Percentiles rank a stretch among this genome's conserved stretches.
Evolutionary conservation across 1,140 invertebrate genomes (phyloP).

Genomic region (Magallana gigas): DNA sequence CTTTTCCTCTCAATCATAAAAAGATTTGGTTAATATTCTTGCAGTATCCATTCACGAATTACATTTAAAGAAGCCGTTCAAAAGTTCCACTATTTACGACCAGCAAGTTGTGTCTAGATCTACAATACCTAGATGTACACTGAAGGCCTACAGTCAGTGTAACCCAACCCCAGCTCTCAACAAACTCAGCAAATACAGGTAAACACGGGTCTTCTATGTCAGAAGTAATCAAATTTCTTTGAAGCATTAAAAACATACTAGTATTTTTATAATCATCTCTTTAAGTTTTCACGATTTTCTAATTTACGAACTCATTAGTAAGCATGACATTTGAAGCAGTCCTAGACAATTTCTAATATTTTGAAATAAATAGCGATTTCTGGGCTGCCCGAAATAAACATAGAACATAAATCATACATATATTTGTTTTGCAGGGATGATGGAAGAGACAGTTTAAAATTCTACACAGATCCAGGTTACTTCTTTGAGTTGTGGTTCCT

Average conservation of each 20-base stretch:
- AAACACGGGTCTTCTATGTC: conserved; percentile 42
- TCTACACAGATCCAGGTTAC: conserved; percentile 99
- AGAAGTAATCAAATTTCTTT: too few species aligned
- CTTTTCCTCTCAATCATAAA: too few species aligned
- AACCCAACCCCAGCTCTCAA: conserved; percentile 96
- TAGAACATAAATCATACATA: not conserved
- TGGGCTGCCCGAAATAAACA: too few species aligned
- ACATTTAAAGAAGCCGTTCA: conserved; percentile 97
- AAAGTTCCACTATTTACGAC: conserved; percentile 94
- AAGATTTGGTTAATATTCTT: conserved; percentile 59
- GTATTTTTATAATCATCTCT: too few species aligned
- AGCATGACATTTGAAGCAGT: too few species aligned
- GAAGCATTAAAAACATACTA: too few species aligned
- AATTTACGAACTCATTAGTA: too few species aligned
- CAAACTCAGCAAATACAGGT: conserved; percentile 95
- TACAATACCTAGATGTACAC: conserved; percentile 97
- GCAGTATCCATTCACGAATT: conserved; percentile 97
- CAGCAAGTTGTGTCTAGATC: conserved; percentile 96
- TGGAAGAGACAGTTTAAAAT: conserved; percentile 98
- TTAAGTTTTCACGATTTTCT: too few species aligned
- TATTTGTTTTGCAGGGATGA: conserved; percentile 87
- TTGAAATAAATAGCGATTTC: too few species aligned
- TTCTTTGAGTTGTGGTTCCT: conserved; percentile 99
- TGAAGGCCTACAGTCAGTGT: conserved; percentile 93
- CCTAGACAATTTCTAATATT: too few species aligned